These are phyloP conservation scores for Potamarius usumacintae DNA, from an alignment of 2,113 vertebrate species.

Conservation along the genomic window DNA sequence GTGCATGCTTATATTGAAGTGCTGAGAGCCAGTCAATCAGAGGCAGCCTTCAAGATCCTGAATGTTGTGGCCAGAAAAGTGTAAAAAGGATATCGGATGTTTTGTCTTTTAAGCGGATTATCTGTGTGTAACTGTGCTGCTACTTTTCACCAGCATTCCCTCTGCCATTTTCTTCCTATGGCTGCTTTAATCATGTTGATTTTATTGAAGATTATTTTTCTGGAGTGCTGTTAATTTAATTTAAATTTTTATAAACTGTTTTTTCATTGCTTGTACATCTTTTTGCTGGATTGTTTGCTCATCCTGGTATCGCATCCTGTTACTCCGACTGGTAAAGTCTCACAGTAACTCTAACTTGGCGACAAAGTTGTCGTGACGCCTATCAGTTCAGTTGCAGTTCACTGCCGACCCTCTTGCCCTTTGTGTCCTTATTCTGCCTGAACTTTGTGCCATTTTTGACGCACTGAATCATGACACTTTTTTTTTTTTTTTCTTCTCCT, in stretches of 20 bases:
- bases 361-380: neutral
- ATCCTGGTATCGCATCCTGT: neutral
- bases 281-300: neutral
- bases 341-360: neutral
- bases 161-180: neutral
- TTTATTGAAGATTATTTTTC: neutral
- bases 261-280: neutral
- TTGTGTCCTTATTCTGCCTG: neutral
- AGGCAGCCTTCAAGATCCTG: neutral
- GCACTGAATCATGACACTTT: neutral
- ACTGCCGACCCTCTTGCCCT: neutral
- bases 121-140: too few species aligned
- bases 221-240: neutral
- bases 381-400: neutral
- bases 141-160: too few species aligned
- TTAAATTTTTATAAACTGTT: neutral
- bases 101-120: neutral
- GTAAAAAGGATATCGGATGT: neutral
- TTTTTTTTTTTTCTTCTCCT: neutral
- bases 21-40: neutral
- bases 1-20: neutral
- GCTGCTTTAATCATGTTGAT: neutral
- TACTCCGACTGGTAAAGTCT: neutral
- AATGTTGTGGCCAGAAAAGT: neutral
- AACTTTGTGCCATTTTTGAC: neutral